phyloP scores from a whole-genome alignment of 2,113 vertebrate genomes.

The Epinephelus fuscoguttatus region DNA sequence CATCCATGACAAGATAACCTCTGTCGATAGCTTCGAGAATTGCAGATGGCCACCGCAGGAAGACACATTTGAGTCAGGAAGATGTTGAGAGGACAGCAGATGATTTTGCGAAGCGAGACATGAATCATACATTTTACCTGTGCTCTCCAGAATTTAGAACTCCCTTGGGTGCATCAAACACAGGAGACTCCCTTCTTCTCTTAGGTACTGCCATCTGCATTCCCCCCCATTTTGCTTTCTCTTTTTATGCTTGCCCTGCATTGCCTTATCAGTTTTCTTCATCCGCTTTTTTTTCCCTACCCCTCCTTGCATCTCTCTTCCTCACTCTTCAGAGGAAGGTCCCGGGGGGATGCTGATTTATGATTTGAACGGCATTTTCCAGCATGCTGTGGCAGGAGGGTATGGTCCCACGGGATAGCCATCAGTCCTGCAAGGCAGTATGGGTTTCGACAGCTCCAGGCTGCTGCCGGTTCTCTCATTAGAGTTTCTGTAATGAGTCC shows the following conservation, averaged over 20 bases:
- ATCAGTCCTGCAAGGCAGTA: conserved; percentile 65
- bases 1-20: conserved; percentile 63
- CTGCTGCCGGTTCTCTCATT: conserved; percentile 61
- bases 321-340: conserved; percentile 7
- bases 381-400: conserved; percentile 39
- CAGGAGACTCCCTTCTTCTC: conserved; percentile 4
- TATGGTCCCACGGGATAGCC: conserved; percentile 46
- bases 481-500: conserved; percentile 64
- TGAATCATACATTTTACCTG: conserved; percentile 42
- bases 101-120: conserved; percentile 47
- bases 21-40: conserved; percentile 45
- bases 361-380: conserved; percentile 58
- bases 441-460: conserved; percentile 64
- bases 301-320: conserved; percentile 14
- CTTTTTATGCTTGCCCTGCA: conserved; percentile 13
- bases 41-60: conserved; percentile 54
- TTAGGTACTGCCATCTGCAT: conserved; percentile 19
- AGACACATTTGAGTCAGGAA: conserved; percentile 37
- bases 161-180: conserved; percentile 26
- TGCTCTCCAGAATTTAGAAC: conserved; percentile 25
- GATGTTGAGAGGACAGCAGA: conserved; percentile 41
- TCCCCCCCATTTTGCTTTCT: not conserved
- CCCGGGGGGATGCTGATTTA: conserved; percentile 43
- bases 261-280: conserved; percentile 23
- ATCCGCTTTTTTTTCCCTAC: not conserved